phyloP scores from a whole-genome alignment of 2,113 vertebrate species.

The Pica pica region DNA sequence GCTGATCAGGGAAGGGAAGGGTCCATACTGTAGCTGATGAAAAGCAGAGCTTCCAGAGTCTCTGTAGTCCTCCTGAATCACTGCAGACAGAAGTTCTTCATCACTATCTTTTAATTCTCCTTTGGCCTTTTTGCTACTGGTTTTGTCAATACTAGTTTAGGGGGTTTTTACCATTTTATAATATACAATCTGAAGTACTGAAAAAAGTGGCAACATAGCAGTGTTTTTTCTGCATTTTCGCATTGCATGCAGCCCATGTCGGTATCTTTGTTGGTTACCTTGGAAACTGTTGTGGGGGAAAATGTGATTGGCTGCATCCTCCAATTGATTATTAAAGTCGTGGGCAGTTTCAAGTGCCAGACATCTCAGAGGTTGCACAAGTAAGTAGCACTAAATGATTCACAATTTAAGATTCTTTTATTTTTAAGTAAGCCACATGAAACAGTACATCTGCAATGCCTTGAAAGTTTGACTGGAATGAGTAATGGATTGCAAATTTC shows the following conservation, averaged over 20 bases:
- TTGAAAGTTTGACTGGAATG: not conserved
- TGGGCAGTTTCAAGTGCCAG: slow-evolving; percentile 49
- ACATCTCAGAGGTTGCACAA: slow-evolving; percentile 26
- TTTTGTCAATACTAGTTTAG: not conserved
- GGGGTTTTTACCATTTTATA: not conserved
- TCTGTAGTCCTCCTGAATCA: not conserved
- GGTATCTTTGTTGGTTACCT: slow-evolving; percentile 63
- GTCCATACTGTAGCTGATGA: not conserved
- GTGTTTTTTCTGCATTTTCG: not conserved
- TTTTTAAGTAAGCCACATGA: slow-evolving; percentile 17
- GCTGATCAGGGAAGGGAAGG: not conserved
- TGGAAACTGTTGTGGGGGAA: slow-evolving; percentile 59
- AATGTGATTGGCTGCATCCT: slow-evolving; percentile 57
- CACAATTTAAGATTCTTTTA: not conserved
- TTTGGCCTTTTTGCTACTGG: not conserved
- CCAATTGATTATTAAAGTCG: slow-evolving; percentile 42
- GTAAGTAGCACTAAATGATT: slow-evolving; percentile 18
- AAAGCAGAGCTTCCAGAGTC: not conserved
- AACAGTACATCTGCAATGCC: not conserved
- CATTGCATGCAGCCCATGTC: not conserved
- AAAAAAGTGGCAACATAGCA: slow-evolving; percentile 3
- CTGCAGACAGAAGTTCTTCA: not conserved
- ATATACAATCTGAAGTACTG: not conserved
- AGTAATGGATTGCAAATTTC: not conserved
- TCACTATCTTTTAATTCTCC: not conserved